Percentiles rank a stretch among this genome's conserved stretches.
These are phyloP conservation scores for Rhagonycha fulva DNA, from an alignment of 2,888 invertebrate genomes.

Conservation along the genomic window DNA sequence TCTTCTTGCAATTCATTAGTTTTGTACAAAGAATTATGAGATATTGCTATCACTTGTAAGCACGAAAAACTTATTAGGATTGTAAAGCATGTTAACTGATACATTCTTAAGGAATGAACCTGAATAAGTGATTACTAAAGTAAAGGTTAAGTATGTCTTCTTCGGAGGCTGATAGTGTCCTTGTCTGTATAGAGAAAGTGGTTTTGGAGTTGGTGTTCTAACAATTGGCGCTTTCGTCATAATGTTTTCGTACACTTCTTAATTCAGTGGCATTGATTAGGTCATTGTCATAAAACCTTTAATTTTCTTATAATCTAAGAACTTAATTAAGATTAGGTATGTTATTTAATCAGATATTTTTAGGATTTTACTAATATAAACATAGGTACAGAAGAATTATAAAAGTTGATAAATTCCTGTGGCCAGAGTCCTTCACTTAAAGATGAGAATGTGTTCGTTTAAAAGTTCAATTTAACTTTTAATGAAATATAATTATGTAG, in stretches of 20 bases:
- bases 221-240: slow-evolving; percentile 30
- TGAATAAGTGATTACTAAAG: slow-evolving; percentile 25
- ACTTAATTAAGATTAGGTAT: not conserved
- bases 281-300: slow-evolving; percentile 17
- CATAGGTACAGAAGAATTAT: not conserved
- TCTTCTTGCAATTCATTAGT: slow-evolving; percentile 7
- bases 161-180: slow-evolving; percentile 33
- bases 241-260: slow-evolving; percentile 5
- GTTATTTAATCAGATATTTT: not conserved
- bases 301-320: not conserved
- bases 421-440: not conserved
- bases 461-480: not conserved
- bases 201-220: slow-evolving; percentile 28
- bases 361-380: not conserved
- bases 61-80: slow-evolving; percentile 15
- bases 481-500: not conserved
- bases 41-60: slow-evolving; percentile 3
- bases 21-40: slow-evolving; percentile 17
- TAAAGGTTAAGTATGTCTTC: slow-evolving; percentile 27
- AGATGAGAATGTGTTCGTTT: not conserved
- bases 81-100: slow-evolving; percentile 8
- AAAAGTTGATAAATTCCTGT: not conserved
- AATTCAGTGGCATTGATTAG: slow-evolving; percentile 16
- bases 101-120: slow-evolving; percentile 24
- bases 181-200: slow-evolving; percentile 35